phyloP scores from a whole-genome alignment of 2,113 vertebrate genomes.

The Chauna torquata region DNA sequence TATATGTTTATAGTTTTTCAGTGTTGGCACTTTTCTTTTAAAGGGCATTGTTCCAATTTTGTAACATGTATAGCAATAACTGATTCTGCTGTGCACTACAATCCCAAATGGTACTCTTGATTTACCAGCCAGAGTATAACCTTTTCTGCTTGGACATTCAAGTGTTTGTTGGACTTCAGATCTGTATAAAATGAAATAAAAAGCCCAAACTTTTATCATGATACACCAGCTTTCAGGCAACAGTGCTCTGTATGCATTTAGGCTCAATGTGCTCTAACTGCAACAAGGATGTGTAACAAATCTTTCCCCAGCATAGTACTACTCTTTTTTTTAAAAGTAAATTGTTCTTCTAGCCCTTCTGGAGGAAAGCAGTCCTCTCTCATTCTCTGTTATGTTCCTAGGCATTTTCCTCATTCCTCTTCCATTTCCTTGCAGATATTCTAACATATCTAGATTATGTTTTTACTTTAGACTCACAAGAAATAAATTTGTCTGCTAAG shows the following conservation, averaged over 20 bases:
- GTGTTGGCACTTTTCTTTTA: neutral
- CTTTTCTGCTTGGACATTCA: neutral
- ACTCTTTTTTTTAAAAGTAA: neutral
- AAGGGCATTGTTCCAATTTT: neutral
- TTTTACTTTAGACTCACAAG: neutral
- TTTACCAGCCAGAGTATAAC: neutral
- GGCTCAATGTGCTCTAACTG: neutral
- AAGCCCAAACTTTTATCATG: neutral
- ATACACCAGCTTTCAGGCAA: neutral
- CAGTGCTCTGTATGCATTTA: neutral
- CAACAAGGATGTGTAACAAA: neutral
- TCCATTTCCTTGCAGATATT: neutral
- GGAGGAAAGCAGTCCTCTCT: neutral
- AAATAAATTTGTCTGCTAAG: neutral
- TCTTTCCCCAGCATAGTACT: neutral
- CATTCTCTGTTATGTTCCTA: neutral
- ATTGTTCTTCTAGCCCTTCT: neutral
- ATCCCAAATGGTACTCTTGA: neutral
- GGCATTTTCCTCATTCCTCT: neutral
- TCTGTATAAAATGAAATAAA: neutral
- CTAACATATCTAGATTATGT: neutral
- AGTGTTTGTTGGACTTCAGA: neutral
- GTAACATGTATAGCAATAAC: neutral
- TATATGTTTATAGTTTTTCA: neutral
- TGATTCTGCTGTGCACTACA: neutral